These are phyloP conservation scores for Nerophis ophidion DNA, from an alignment of 2,113 vertebrate genomes.

Conservation along the genomic window DNA sequence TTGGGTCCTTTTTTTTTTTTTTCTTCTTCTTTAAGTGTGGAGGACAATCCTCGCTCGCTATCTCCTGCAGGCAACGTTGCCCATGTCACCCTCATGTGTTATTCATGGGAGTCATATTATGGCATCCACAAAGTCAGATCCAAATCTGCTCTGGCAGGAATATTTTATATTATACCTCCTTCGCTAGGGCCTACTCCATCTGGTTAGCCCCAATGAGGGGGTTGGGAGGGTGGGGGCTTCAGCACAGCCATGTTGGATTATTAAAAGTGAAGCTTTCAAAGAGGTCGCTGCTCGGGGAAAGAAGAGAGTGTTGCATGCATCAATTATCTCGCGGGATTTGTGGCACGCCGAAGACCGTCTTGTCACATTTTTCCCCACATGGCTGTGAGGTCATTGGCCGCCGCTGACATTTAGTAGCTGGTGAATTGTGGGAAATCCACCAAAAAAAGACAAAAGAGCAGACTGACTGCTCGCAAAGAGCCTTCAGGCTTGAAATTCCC, in stretches of 20 bases:
- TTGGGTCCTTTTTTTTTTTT: slow-evolving; percentile 22
- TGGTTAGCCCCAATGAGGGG: slow-evolving; percentile 52
- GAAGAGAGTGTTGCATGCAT: slow-evolving; percentile 53
- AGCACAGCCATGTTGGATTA: slow-evolving; percentile 65
- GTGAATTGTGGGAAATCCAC: slow-evolving; percentile 60
- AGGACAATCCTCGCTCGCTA: slow-evolving; percentile 51
- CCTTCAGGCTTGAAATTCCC: slow-evolving; percentile 56
- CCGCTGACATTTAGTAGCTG: slow-evolving; percentile 70
- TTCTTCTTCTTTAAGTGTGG: slow-evolving; percentile 7
- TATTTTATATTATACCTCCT: slow-evolving; percentile 70
- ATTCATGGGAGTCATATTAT: slow-evolving; percentile 65
- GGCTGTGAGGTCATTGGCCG: slow-evolving; percentile 55
- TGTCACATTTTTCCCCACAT: slow-evolving; percentile 64
- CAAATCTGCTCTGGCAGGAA: slow-evolving; percentile 68
- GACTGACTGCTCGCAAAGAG: slow-evolving; percentile 44
- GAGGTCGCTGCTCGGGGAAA: slow-evolving; percentile 58
- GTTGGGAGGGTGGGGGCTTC: slow-evolving; percentile 12
- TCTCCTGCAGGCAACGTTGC: slow-evolving; percentile 61
- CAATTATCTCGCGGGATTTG: slow-evolving; percentile 67
- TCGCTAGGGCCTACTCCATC: slow-evolving; percentile 54
- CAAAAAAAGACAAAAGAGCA: slow-evolving; percentile 54
- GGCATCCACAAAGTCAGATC: slow-evolving; percentile 62
- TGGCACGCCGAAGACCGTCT: slow-evolving; percentile 53
- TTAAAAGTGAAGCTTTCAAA: slow-evolving; percentile 69
- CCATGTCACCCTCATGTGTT: slow-evolving; percentile 66